Percentiles rank a stretch among this genome's conserved stretches.
Conservation (phyloP, 2,888 invertebrate genomes). For the Craniophora ligustri region DNA sequence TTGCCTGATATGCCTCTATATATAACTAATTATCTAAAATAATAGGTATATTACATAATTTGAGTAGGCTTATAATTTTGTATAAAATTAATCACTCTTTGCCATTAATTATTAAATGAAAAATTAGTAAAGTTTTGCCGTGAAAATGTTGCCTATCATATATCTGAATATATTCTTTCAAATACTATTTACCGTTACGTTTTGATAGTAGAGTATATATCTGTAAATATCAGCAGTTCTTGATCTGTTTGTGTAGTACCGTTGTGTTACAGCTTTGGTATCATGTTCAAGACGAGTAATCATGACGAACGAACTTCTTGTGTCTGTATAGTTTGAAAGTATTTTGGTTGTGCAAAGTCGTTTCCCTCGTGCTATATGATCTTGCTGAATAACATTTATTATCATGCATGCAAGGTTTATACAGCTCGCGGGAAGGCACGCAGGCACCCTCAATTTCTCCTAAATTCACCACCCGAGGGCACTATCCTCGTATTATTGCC, state of each 20-base stretch:
- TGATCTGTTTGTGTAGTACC: slow-evolving; percentile 40
- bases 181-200: slow-evolving; percentile 38
- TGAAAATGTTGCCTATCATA: slow-evolving; percentile 34
- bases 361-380: slow-evolving; percentile 79
- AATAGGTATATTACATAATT: too few species aligned
- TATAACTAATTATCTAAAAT: slow-evolving; percentile 31
- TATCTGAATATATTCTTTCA: slow-evolving; percentile 23
- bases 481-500: slow-evolving; percentile 80
- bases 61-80: too few species aligned
- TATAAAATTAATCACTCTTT: slow-evolving; percentile 6
- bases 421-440: slow-evolving; percentile 77
- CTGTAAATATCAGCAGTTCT: slow-evolving; percentile 33
- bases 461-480: slow-evolving; percentile 84
- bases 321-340: slow-evolving; percentile 26
- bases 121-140: slow-evolving; percentile 10
- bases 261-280: slow-evolving; percentile 38
- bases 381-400: slow-evolving; percentile 72
- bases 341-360: slow-evolving; percentile 47
- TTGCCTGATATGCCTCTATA: slow-evolving; percentile 37
- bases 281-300: slow-evolving; percentile 33
- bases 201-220: slow-evolving; percentile 33
- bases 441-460: slow-evolving; percentile 83
- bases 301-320: slow-evolving; percentile 32
- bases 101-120: slow-evolving; percentile 30
- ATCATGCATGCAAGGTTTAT: slow-evolving; percentile 77